phyloP scores from a whole-genome alignment of 2,888 invertebrate genomes.

The Callimorpha dominula region DNA sequence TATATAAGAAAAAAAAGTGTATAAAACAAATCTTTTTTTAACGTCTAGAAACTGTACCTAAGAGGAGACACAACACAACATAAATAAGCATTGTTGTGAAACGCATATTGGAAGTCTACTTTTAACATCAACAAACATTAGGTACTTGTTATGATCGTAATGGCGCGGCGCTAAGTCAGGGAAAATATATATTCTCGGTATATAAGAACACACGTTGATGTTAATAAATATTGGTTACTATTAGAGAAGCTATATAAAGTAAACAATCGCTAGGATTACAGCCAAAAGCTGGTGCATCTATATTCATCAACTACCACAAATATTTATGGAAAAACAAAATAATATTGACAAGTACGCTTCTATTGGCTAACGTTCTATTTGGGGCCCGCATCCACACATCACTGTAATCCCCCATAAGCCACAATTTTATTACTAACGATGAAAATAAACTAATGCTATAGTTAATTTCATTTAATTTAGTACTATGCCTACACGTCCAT shows the following conservation, averaged over 20 bases:
- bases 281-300: background rate
- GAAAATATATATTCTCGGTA: background rate
- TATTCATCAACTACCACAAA: background rate
- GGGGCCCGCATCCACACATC: slow-evolving; percentile 64
- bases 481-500: slow-evolving; percentile 47
- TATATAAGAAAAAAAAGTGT: background rate
- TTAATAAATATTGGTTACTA: background rate
- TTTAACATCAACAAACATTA: too few relatives aligned
- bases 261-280: background rate
- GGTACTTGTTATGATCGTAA: background rate
- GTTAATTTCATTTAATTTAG: slow-evolving; percentile 70
- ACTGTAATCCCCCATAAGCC: slow-evolving; percentile 62
- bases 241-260: background rate
- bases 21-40: background rate
- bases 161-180: background rate
- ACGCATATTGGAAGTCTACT: too few relatives aligned
- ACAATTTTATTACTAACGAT: slow-evolving; percentile 69
- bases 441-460: slow-evolving; percentile 71
- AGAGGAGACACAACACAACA: too few relatives aligned
- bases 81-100: too few relatives aligned
- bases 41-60: too few relatives aligned
- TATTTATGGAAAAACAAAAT: slow-evolving; percentile 31
- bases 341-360: slow-evolving; percentile 14
- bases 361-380: slow-evolving; percentile 32
- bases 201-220: background rate